Conservation (phyloP, 2,888 invertebrate genomes). For the Dioctria linearis region DNA sequence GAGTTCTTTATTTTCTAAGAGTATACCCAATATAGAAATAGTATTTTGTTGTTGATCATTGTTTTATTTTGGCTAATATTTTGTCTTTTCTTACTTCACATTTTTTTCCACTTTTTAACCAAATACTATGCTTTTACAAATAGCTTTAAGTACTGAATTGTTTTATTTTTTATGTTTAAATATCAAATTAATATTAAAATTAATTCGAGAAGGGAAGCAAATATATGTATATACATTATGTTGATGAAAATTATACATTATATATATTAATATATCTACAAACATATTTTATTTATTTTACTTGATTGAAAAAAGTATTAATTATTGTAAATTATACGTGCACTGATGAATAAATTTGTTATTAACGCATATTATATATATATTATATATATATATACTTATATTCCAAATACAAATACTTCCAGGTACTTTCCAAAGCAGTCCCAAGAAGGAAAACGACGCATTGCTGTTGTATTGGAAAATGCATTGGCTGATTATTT, state of each 20-base stretch:
- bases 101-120: slow-evolving; percentile 29
- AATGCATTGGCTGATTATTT: too few relatives aligned
- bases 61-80: slow-evolving; percentile 47
- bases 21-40: background rate
- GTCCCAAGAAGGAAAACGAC: too few relatives aligned
- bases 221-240: slow-evolving; percentile 46
- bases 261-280: slow-evolving; percentile 41
- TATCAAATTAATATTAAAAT: slow-evolving; percentile 30
- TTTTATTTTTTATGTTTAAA: slow-evolving; percentile 26
- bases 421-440: too few relatives aligned
- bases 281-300: slow-evolving; percentile 48
- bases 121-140: slow-evolving; percentile 36
- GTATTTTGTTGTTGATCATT: slow-evolving; percentile 27
- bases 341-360: slow-evolving; percentile 57
- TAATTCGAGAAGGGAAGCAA: slow-evolving; percentile 23
- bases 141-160: slow-evolving; percentile 37
- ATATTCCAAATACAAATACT: too few relatives aligned
- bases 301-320: slow-evolving; percentile 50
- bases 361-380: slow-evolving; percentile 1
- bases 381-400: too few relatives aligned
- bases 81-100: slow-evolving; percentile 38
- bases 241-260: slow-evolving; percentile 39
- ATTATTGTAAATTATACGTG: slow-evolving; percentile 55
- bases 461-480: too few relatives aligned
- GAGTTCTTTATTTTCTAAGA: too few relatives aligned